Evolutionary conservation across 2,797 vertebrate species (phyloP).

Genomic region (Megalops cyprinoides): DNA sequence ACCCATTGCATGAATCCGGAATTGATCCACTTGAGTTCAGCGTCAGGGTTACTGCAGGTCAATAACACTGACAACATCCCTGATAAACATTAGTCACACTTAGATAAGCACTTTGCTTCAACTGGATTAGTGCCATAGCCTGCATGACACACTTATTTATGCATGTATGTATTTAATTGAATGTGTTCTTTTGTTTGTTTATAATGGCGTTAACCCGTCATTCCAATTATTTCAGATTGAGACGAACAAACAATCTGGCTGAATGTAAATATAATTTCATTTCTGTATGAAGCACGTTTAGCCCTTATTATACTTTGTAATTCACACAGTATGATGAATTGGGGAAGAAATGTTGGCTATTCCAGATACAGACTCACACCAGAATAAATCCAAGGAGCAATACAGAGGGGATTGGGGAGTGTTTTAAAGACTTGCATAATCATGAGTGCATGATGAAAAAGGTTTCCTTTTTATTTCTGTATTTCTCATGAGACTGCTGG

Average conservation of each 20-base stretch:
- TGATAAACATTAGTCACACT: neutral
- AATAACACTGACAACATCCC: neutral
- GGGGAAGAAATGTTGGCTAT: neutral
- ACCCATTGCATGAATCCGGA: neutral
- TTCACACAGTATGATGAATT: neutral
- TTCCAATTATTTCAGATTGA: neutral
- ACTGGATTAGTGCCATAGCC: neutral
- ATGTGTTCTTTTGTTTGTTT: neutral
- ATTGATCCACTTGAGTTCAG: neutral
- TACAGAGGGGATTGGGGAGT: neutral
- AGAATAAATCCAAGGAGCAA: neutral
- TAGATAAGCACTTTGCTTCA: constrained; percentile 14
- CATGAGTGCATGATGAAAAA: neutral
- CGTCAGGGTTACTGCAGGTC: neutral
- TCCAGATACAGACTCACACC: neutral
- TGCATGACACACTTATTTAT: neutral
- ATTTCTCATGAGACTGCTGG: constrained; percentile 3
- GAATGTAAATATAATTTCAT: neutral
- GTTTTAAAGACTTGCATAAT: neutral
- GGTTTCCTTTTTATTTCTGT: neutral
- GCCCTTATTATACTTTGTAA: too few relatives aligned
- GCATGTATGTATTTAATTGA: neutral
- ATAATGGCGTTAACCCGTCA: neutral
- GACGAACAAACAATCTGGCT: neutral
- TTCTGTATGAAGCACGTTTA: too few relatives aligned